phyloP scores from a whole-genome alignment of 2,888 invertebrate genomes.

The Campoplex nolae region DNA sequence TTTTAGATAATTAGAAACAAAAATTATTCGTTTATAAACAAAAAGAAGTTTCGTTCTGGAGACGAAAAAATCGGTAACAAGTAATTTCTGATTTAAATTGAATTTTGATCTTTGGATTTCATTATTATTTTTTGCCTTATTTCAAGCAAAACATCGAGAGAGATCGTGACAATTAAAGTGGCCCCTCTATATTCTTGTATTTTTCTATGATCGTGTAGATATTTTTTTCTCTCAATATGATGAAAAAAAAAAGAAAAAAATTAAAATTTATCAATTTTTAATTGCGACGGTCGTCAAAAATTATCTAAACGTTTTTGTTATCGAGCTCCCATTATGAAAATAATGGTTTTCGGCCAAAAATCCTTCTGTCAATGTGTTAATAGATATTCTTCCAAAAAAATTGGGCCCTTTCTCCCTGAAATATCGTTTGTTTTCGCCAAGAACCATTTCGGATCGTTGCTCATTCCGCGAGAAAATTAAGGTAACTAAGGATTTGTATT shows the following conservation, averaged over 20 bases:
- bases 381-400: too few relatives aligned
- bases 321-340: neutral
- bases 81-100: neutral
- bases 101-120: too few relatives aligned
- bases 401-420: too few relatives aligned
- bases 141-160: slow-evolving; percentile 29
- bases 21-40: too few relatives aligned
- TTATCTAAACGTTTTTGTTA: neutral
- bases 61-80: neutral
- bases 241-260: neutral
- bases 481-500: too few relatives aligned
- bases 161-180: slow-evolving; percentile 38
- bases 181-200: slow-evolving; percentile 13
- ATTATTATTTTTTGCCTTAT: neutral
- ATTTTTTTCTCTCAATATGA: slow-evolving; percentile 5
- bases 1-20: too few relatives aligned
- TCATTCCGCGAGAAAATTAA: too few relatives aligned
- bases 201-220: neutral
- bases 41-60: neutral
- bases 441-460: too few relatives aligned
- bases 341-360: neutral
- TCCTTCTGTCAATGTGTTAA: too few relatives aligned
- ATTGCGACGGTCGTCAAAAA: neutral
- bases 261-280: neutral
- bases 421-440: too few relatives aligned